Conservation (phyloP, 2,113 vertebrate genomes). For the Shinisaurus crocodilurus region DNA sequence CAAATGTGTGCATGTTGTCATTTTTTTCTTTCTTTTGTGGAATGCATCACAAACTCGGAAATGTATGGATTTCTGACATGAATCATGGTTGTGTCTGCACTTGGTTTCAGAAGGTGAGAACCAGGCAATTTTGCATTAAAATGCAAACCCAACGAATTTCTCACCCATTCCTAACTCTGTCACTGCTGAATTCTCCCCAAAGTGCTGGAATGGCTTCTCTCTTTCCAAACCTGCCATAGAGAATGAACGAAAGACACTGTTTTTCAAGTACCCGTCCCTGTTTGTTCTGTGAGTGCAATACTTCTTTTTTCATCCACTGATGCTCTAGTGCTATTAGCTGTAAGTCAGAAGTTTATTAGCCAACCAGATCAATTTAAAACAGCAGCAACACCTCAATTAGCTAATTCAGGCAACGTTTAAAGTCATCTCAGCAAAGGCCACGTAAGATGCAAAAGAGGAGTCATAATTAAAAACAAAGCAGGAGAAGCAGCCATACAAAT, state of each 20-base stretch:
- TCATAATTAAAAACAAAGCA: neutral
- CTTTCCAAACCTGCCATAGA: too few relatives aligned
- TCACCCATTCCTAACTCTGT: too few relatives aligned
- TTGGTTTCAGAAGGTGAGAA: too few relatives aligned
- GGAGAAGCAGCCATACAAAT: neutral
- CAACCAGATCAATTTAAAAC: neutral
- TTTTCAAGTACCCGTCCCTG: neutral
- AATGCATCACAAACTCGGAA: too few relatives aligned
- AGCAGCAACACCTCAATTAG: neutral
- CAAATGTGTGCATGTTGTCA: too few relatives aligned
- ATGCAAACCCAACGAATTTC: too few relatives aligned
- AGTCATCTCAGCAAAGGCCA: slow-evolving; percentile 18
- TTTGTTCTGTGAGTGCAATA: neutral
- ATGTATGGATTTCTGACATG: too few relatives aligned
- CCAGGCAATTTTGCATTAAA: too few relatives aligned
- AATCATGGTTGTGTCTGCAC: too few relatives aligned
- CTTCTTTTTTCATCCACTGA: neutral
- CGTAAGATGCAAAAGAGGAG: slow-evolving; percentile 6
- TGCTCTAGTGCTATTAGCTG: neutral
- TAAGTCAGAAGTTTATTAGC: neutral
- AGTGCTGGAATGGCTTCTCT: neutral
- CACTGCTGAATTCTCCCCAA: neutral
- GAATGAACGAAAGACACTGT: neutral
- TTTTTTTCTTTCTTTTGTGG: too few relatives aligned
- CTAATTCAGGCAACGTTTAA: slow-evolving; percentile 12